These are phyloP conservation scores for Brachyopa scutellaris DNA, from an alignment of 2,888 invertebrate genomes.

Conservation along the genomic window DNA sequence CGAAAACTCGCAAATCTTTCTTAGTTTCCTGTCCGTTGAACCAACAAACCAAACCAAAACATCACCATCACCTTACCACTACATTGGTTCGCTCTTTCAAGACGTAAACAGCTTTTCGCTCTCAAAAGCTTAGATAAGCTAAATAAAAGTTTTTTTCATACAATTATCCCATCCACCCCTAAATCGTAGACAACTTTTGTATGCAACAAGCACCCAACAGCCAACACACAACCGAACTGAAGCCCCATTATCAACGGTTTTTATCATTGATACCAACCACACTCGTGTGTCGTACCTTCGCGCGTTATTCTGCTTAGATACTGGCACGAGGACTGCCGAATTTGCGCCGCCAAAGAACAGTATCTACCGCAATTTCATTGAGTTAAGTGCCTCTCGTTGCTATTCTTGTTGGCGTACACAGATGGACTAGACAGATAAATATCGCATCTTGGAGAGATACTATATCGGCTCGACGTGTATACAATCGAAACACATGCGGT, in stretches of 20 bases:
- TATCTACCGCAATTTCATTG: conserved; percentile 44
- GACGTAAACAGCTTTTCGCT: no score
- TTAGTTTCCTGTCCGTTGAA: no score
- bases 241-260: conserved; percentile 17
- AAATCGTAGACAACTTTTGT: background rate
- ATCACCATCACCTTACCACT: no score
- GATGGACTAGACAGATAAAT: background rate
- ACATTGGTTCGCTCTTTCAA: no score
- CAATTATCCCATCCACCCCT: background rate
- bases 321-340: background rate
- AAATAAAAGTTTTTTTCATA: background rate
- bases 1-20: no score
- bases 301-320: conserved; percentile 10
- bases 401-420: background rate
- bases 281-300: conserved; percentile 2
- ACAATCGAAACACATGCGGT: background rate
- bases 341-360: conserved; percentile 45
- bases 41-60: no score
- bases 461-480: background rate
- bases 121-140: background rate
- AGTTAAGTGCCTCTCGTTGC: conserved; percentile 53
- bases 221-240: background rate
- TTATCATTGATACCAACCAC: conserved; percentile 7
- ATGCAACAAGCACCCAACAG: background rate
- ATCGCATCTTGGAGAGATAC: conserved; percentile 26